Evolutionary conservation across 37 sponge, comb jelly and placozoan genomes (phyloP), one percentile per base, ranked within the genome.

Genomic region (Spongilla lacustris): DNA sequence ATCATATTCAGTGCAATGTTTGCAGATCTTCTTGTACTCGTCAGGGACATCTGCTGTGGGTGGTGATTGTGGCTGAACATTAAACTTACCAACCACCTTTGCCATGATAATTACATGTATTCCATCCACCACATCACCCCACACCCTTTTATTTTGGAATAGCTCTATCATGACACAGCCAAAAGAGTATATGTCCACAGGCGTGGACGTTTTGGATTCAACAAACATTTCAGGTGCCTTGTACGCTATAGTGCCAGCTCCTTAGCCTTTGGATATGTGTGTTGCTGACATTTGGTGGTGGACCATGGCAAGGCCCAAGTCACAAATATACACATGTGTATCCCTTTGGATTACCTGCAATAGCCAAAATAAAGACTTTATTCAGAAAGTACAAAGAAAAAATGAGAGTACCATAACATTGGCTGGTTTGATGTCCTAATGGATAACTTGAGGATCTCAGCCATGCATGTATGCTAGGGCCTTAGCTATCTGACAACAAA

Each of bases 381-480:
- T 23, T 46, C 5, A 33, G 5, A 29, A 46, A 29, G 5, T 48
- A 48, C 23, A 29, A 23, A 24, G 3, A 23, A 29, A 9, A 3
- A 76, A 30, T n/a, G n/a, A n/a, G n/a, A n/a, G n/a, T 74, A 88
- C 88, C 77, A 88, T 33, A 21, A 88, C 82, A 81, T 88, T 88
- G 24, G 36, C 69, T 2, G 88, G 88, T 74, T 88, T 88, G 2
- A 88, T 36, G 68, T 87, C 88, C 11, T 75, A 76, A 50, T 88
- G 88, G 27, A 88, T 81, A 8, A 88, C 38, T n/a, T 81, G 27
- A 22, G 88, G 88, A 74, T 82, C 33, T 2, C 75, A 70, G 26
- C 69, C 27, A 81, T 88, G 82, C 88, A 88, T 88, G 37, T 75
- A 88, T 19, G 74, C 38, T 0, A 88, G 27, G 23, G 76, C 82